Conservation (phyloP, 1,140 invertebrate genomes). For the Ostrea edulis region DNA sequence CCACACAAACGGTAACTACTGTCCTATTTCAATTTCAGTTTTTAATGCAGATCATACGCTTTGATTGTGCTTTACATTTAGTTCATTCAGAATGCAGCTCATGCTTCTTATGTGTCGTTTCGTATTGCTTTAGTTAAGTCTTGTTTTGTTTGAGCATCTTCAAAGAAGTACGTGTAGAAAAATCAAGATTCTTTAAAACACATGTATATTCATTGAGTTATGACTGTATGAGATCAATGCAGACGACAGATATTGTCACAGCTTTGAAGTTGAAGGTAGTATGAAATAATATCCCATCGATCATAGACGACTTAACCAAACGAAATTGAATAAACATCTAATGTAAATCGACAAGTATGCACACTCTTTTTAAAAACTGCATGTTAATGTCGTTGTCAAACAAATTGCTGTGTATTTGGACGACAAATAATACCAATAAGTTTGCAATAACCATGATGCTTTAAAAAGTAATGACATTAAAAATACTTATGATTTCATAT, state of each 20-base stretch:
- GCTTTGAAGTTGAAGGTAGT: neutral
- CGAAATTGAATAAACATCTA: neutral
- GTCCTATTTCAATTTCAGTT: neutral
- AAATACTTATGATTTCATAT: neutral
- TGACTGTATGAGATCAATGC: neutral
- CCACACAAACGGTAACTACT: neutral
- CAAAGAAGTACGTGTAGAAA: too few relatives aligned
- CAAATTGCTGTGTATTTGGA: neutral
- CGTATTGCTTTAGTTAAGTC: neutral
- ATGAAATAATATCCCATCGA: neutral
- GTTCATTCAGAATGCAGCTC: neutral
- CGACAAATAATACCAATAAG: neutral
- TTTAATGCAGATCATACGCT: conserved; percentile 7
- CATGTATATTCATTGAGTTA: neutral
- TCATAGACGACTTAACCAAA: neutral
- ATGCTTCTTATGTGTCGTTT: neutral
- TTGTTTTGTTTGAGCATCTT: neutral
- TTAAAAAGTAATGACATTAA: neutral
- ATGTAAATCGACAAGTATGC: neutral
- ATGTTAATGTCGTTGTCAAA: neutral
- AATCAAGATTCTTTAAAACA: neutral
- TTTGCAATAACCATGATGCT: neutral
- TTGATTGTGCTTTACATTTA: neutral
- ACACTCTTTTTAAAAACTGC: neutral
- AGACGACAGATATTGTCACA: neutral